Base-by-base conservation (phyloP, 2,797 vertebrate species). In the Macroramphosus scolopax region DNA sequence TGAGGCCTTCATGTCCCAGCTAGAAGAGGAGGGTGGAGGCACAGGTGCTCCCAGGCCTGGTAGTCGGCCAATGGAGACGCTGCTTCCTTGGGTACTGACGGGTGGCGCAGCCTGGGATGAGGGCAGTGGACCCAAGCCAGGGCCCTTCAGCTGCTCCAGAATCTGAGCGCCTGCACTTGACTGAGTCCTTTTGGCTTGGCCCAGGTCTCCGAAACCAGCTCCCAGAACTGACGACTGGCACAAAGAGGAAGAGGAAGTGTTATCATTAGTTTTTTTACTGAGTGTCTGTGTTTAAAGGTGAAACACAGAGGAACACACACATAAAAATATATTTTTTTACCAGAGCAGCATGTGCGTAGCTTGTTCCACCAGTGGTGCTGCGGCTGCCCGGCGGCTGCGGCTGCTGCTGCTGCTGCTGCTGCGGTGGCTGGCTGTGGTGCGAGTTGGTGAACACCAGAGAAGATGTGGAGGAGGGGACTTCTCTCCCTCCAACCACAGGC, bases 391-490 rank as follows among this genome's bases (percentile, higher is more conserved):
- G 63, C 2, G 47, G 82, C 68, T 80, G 84, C 68, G 84, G 80
- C 63, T 77, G 39, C 73, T 48, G 41, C 10, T 22, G 68, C 75
- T 43, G 40, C 17, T 49, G 46, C 25, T 37, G 46, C 34, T 37
- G 46, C 0, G 34, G 56, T 0, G 72, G 34, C 78, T 70, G 81
- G 75, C 83, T 92, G 80, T 98, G 95, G 68, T 96, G 94, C 71
- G 95, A 97, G 88, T 97, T 98, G 17, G 94, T 98, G 85, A 98
- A 98, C 44, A 97, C 92, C 59, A 97, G 83, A 43, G 87, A 41
- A 49, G 92, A 90, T 5, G 92, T 88, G 26, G 88, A 79, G 26
- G 92, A 89, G 2, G 92, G 87, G 6, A 92, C 42, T 64, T 97
- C 78, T 93, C 92, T 65, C 82, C 68, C 67, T 68, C 67, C 55